Percentiles rank a stretch among this genome's conserved stretches.
These are phyloP conservation scores for Proteles cristata DNA, from an alignment of 2,113 vertebrate genomes.

Conservation along the genomic window DNA sequence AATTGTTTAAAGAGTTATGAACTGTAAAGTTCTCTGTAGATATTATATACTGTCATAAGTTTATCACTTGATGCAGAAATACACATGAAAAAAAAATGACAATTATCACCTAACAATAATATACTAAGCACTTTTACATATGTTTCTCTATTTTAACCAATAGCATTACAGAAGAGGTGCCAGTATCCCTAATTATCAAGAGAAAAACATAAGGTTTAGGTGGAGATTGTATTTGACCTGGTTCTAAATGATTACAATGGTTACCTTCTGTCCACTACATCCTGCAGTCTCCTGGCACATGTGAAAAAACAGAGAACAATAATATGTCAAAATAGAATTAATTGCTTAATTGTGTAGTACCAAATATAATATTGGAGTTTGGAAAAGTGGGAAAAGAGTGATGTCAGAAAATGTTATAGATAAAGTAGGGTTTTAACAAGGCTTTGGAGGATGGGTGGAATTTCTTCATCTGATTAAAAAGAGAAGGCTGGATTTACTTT, in stretches of 20 bases:
- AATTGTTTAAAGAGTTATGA: constrained; percentile 26
- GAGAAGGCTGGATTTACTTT: background rate
- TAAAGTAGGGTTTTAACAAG: background rate
- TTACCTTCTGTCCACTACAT: background rate
- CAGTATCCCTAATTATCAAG: background rate
- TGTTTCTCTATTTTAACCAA: background rate
- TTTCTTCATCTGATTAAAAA: background rate
- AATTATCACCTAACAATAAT: background rate
- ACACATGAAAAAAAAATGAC: background rate
- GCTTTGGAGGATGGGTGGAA: background rate
- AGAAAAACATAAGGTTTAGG: background rate
- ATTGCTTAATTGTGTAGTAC: background rate
- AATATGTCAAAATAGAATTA: background rate
- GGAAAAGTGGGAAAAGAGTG: background rate
- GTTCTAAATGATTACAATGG: background rate
- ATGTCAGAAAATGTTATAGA: background rate
- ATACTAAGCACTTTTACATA: background rate
- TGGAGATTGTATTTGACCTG: background rate
- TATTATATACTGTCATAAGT: background rate
- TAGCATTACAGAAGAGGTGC: background rate
- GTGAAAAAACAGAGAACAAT: background rate
- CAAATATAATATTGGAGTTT: background rate
- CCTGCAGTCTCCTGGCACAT: background rate
- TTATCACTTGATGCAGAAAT: constrained; percentile 16
- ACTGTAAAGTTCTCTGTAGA: background rate